Conservation (phyloP, 2,888 invertebrate species). For the Capitulum mitella region DNA sequence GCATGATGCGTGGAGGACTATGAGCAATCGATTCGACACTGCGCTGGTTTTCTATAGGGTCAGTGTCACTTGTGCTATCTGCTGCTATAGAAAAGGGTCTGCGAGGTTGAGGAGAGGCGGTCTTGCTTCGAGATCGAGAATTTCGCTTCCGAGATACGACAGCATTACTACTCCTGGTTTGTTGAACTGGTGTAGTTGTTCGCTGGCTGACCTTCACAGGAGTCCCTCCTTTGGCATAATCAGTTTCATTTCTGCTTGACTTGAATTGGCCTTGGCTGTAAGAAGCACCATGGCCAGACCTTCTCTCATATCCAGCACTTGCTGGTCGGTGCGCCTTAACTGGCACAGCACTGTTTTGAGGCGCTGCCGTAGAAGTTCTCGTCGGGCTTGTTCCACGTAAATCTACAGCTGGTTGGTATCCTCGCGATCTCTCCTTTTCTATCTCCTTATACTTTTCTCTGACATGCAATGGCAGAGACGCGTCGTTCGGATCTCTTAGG, state of each 20-base stretch:
- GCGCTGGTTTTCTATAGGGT: neutral
- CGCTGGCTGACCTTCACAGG: neutral
- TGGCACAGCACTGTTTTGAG: neutral
- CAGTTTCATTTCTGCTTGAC: no score
- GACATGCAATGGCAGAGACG: neutral
- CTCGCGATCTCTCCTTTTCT: neutral
- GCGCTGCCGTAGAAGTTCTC: neutral
- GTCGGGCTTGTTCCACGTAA: neutral
- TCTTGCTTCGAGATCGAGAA: neutral
- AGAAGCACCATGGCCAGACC: neutral
- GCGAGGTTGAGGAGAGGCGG: neutral
- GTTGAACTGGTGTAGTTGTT: neutral
- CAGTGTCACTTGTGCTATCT: neutral
- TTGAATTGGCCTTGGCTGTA: no score
- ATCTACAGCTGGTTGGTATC: neutral
- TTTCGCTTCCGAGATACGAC: neutral
- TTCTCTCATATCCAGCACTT: neutral
- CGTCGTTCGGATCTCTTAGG: neutral
- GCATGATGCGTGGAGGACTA: neutral
- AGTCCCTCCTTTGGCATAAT: neutral
- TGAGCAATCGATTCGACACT: neutral
- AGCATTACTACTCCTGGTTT: neutral
- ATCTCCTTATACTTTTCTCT: neutral
- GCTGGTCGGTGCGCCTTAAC: neutral
- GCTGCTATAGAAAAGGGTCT: conserved; percentile 1